Evolutionary conservation across 2,113 vertebrate species (phyloP).

Genomic region (Oryzias javanicus): DNA sequence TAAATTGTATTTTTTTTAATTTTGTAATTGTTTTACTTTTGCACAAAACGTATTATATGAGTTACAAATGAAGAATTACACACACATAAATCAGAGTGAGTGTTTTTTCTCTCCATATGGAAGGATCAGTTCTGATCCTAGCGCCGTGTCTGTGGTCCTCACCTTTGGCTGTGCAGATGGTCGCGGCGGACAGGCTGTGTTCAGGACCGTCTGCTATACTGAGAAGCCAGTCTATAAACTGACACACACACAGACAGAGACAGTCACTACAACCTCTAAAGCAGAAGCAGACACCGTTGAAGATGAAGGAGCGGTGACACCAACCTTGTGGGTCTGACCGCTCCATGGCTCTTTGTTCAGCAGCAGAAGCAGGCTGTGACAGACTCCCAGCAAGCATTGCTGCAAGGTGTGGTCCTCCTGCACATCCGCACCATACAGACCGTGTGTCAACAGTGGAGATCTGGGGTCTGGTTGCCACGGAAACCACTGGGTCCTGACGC

Average conservation of each 20-base stretch:
- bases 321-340: slow-evolving; percentile 85
- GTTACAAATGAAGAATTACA: too few species aligned
- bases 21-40: too few species aligned
- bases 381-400: slow-evolving; percentile 77
- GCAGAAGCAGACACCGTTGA: too few species aligned
- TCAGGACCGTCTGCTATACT: slow-evolving; percentile 81
- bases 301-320: neutral
- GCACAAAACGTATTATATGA: too few species aligned
- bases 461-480: slow-evolving; percentile 66
- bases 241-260: slow-evolving; percentile 33
- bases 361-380: slow-evolving; percentile 81
- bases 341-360: slow-evolving; percentile 92
- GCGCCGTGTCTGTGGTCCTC: slow-evolving; percentile 4
- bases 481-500: slow-evolving; percentile 84
- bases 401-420: slow-evolving; percentile 66
- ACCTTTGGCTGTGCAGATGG: slow-evolving; percentile 83
- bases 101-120: too few species aligned
- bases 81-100: too few species aligned
- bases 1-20: too few species aligned
- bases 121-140: too few species aligned
- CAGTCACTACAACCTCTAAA: too few species aligned
- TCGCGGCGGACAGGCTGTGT: slow-evolving; percentile 75
- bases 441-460: slow-evolving; percentile 30
- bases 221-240: slow-evolving; percentile 95
- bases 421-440: slow-evolving; percentile 69